These are phyloP conservation scores for Oligia strigilis DNA, from an alignment of 2,888 invertebrate species.

Conservation along the genomic window DNA sequence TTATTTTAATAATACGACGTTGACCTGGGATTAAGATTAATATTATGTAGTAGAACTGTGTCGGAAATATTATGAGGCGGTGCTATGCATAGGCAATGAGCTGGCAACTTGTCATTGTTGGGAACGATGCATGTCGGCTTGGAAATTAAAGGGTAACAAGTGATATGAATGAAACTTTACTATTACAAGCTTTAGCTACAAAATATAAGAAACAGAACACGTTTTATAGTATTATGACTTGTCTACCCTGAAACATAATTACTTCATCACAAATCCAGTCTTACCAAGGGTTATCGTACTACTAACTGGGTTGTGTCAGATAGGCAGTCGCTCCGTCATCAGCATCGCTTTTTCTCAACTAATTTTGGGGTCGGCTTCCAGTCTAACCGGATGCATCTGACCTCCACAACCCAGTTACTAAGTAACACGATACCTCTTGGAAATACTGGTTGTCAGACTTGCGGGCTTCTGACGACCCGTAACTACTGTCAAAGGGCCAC, in stretches of 20 bases:
- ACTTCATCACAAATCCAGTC: too few relatives aligned
- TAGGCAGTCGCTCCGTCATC: not conserved
- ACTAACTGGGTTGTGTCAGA: not conserved
- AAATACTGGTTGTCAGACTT: not conserved
- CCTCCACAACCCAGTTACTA: not conserved
- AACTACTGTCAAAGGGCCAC: not conserved
- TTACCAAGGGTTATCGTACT: too few relatives aligned
- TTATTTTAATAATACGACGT: conserved; percentile 56
- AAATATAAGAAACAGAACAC: not conserved
- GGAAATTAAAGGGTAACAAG: not conserved
- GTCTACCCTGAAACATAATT: not conserved
- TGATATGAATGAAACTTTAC: not conserved
- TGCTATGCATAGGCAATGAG: conserved; percentile 51
- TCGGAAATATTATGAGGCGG: conserved; percentile 28
- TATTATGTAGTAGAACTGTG: conserved; percentile 35
- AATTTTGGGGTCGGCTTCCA: not conserved
- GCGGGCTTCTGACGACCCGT: too few relatives aligned
- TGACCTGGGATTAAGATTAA: conserved; percentile 58
- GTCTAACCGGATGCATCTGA: not conserved
- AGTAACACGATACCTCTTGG: not conserved
- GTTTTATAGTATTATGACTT: too few relatives aligned
- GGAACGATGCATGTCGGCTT: conserved; percentile 6
- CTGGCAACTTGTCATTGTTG: conserved; percentile 44
- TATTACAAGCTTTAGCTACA: not conserved
- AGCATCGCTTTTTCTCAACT: too few relatives aligned